These are phyloP conservation scores for rabbit (Oryctolagus cuniculus) DNA, from an alignment of 2,113 vertebrate species.

Conservation along the genomic window mOryCun1.1 NC_091432.1:221052501-221053000, in stretches of 20 bases:
- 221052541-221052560: not conserved
- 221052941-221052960: not conserved
- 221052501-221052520: not conserved
- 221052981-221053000: not conserved
- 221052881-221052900: not conserved
- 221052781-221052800: not conserved
- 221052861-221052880: constrained; percentile 9
- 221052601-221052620: not conserved
- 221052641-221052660: not conserved
- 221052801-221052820: not conserved
- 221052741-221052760: not conserved
- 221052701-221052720: not conserved
- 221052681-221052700: not conserved
- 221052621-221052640: not conserved
- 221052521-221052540: not conserved
- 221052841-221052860: not conserved
- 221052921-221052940: not conserved
- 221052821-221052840: not conserved
- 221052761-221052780: not conserved
- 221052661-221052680: not conserved
- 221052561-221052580: not conserved
- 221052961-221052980: not conserved
- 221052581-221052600: not conserved
- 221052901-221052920: not conserved
- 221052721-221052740: not conserved